Conservation (phyloP, 2,888 invertebrate genomes). For the Pediacus dermestoides region DNA sequence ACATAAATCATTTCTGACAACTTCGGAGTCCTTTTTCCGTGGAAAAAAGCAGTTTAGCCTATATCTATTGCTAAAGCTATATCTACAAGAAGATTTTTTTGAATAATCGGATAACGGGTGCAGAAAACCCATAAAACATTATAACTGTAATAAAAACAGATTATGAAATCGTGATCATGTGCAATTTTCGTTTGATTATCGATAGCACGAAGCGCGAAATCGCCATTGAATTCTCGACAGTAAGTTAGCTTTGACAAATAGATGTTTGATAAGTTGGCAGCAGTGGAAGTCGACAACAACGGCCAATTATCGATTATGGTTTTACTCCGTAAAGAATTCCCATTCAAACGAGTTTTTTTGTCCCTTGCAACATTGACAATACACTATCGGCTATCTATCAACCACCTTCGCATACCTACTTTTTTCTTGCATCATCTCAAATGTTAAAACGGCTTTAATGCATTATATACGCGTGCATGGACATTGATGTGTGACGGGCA, state of each 20-base stretch:
- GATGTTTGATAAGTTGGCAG: slow-evolving; percentile 14
- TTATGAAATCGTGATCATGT: slow-evolving; percentile 18
- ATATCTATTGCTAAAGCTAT: too few relatives aligned
- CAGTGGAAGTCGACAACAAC: slow-evolving; percentile 8
- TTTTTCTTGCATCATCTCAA: not conserved
- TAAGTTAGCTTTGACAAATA: slow-evolving; percentile 16
- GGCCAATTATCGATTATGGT: slow-evolving; percentile 15
- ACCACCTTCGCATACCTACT: not conserved
- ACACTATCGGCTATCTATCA: not conserved
- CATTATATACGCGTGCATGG: slow-evolving; percentile 3
- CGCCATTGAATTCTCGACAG: slow-evolving; percentile 12
- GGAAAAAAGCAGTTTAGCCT: too few relatives aligned
- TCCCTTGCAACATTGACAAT: slow-evolving; percentile 1
- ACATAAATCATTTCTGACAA: too few relatives aligned
- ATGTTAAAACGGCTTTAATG: slow-evolving; percentile 1
- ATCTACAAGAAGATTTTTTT: too few relatives aligned
- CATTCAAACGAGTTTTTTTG: slow-evolving; percentile 1
- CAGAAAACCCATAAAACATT: slow-evolving; percentile 14
- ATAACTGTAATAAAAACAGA: slow-evolving; percentile 9
- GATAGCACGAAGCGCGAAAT: slow-evolving; percentile 17
- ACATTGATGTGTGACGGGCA: slow-evolving; percentile 2
- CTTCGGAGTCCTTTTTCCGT: too few relatives aligned
- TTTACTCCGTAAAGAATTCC: slow-evolving; percentile 1
- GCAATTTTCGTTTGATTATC: slow-evolving; percentile 17
- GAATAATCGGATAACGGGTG: too few relatives aligned